These are phyloP conservation scores for Chymomyza amoena DNA, from an alignment of 2,888 invertebrate genomes.

Conservation along the genomic window DNA sequence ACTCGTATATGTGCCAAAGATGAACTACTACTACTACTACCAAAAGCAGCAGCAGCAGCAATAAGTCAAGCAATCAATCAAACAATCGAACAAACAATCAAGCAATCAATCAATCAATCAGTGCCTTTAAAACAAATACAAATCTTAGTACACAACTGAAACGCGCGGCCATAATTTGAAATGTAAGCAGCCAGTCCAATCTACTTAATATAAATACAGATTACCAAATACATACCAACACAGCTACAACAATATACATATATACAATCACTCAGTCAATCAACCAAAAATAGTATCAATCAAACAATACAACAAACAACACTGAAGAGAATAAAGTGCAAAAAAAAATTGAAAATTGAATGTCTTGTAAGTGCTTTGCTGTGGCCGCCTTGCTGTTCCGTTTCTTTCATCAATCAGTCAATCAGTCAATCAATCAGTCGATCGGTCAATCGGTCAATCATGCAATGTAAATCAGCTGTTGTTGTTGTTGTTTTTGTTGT, in stretches of 20 bases:
- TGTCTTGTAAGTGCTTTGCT: slow-evolving; percentile 36
- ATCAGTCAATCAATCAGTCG: slow-evolving; percentile 36
- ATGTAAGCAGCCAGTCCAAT: slow-evolving; percentile 58
- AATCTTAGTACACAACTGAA: slow-evolving; percentile 18
- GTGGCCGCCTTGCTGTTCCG: slow-evolving; percentile 45
- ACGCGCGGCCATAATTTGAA: slow-evolving; percentile 54
- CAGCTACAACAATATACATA: slow-evolving; percentile 26
- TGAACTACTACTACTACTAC: slow-evolving; percentile 43
- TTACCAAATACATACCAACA: slow-evolving; percentile 7
- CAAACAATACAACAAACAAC: slow-evolving; percentile 41
- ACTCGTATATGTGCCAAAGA: slow-evolving; percentile 7
- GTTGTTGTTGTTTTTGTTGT: slow-evolving; percentile 25
- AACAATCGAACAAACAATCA: slow-evolving; percentile 24
- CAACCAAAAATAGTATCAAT: slow-evolving; percentile 18
- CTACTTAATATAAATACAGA: background rate
- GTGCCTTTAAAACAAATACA: slow-evolving; percentile 25
- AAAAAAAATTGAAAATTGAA: slow-evolving; percentile 22
- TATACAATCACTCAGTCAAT: slow-evolving; percentile 35
- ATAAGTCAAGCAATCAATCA: slow-evolving; percentile 24
- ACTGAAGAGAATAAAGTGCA: background rate
- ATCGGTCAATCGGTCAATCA: slow-evolving; percentile 22
- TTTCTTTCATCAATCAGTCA: slow-evolving; percentile 22
- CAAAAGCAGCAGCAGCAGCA: slow-evolving; percentile 4
- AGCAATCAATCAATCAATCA: slow-evolving; percentile 18
- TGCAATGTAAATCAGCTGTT: slow-evolving; percentile 22